A percentile compares a stretch with the other conserved stretches of the same genome.
Evolutionary conservation across 2,797 vertebrate species (phyloP).

Genomic region (Chrosomus eos): DNA sequence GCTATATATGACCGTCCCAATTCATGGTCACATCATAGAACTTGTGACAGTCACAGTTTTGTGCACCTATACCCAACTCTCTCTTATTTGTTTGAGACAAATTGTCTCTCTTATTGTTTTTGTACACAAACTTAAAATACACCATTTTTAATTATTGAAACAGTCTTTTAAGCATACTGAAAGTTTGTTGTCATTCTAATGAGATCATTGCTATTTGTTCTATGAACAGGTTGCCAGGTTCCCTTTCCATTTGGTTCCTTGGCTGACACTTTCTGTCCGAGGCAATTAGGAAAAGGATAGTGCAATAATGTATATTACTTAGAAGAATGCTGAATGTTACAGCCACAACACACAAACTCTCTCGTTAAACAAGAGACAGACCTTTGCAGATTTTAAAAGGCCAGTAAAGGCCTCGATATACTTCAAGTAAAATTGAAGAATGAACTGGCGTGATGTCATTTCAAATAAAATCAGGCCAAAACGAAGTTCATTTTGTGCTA

Average conservation of each 20-base stretch:
- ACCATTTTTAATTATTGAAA: not conserved
- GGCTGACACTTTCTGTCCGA: not conserved
- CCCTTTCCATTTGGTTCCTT: conserved; percentile 12
- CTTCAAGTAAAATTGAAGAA: too few species aligned
- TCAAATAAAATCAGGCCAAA: too few species aligned
- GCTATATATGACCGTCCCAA: not conserved
- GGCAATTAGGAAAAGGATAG: conserved; percentile 8
- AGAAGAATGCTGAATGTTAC: not conserved
- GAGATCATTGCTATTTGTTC: not conserved
- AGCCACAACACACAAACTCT: too few species aligned
- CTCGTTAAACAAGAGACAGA: too few species aligned
- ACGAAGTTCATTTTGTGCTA: too few species aligned
- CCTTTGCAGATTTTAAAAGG: too few species aligned
- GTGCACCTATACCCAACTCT: not conserved
- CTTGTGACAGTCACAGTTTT: not conserved
- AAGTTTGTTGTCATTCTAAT: not conserved
- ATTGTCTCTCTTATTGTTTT: too few species aligned
- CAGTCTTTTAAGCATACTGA: not conserved
- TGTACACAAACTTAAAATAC: not conserved
- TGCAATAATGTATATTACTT: conserved; percentile 9
- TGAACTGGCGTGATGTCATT: too few species aligned
- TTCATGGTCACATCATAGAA: not conserved
- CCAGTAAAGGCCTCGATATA: too few species aligned
- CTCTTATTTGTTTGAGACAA: not conserved
- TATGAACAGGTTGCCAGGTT: conserved; percentile 5